These are phyloP conservation scores for Grus americana DNA, from an alignment of 2,113 vertebrate species.

Conservation along the genomic window DNA sequence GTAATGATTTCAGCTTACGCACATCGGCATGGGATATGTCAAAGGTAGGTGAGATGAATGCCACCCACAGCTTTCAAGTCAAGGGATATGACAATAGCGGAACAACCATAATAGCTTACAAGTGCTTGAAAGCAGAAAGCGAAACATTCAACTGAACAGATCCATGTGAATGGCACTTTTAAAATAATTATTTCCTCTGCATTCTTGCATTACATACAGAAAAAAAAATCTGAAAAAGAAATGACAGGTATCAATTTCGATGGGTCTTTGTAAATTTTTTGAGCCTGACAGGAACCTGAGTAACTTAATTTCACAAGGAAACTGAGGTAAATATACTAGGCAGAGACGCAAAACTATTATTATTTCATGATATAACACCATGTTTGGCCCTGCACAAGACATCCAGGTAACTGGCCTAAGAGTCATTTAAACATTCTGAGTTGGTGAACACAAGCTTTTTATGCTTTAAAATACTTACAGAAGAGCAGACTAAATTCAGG, in stretches of 20 bases:
- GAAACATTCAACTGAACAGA: background rate
- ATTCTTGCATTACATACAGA: background rate
- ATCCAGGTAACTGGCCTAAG: background rate
- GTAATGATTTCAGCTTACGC: background rate
- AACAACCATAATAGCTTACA: background rate
- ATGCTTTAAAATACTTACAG: background rate
- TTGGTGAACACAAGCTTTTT: background rate
- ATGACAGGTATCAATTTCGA: background rate
- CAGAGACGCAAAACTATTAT: background rate
- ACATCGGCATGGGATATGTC: background rate
- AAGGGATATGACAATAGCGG: background rate
- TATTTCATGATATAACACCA: background rate
- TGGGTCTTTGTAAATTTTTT: background rate
- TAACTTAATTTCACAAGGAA: background rate
- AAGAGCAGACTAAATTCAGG: background rate
- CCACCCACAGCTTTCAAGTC: background rate
- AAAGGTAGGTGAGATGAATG: conserved; percentile 5
- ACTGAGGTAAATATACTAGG: background rate
- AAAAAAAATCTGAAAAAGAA: background rate
- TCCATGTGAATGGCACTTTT: background rate
- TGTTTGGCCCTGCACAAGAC: background rate
- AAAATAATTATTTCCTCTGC: background rate
- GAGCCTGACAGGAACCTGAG: background rate
- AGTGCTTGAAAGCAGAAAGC: background rate
- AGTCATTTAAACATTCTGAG: background rate